Evolutionary conservation across 1,140 invertebrate genomes (phyloP).

Genomic region (Drosophila quadrilineata): DNA sequence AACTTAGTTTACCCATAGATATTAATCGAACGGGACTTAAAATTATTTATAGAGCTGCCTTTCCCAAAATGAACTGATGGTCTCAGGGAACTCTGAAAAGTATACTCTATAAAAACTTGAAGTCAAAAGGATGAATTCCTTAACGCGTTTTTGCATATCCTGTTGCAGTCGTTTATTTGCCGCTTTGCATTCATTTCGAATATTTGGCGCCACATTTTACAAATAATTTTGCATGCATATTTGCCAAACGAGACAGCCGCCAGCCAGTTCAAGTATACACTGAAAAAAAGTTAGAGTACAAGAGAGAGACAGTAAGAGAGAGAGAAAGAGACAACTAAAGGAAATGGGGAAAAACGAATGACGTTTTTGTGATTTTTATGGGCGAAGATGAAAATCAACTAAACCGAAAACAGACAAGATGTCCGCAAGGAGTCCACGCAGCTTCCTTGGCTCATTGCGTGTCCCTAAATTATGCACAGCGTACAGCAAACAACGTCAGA

Average conservation of each 20-base stretch:
- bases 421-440: constrained; percentile 39
- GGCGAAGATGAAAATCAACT: constrained; percentile 40
- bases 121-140: constrained; percentile 17
- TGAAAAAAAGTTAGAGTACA: background rate
- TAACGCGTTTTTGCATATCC: constrained; percentile 46
- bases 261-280: background rate
- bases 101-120: constrained; percentile 6
- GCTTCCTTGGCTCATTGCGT: constrained; percentile 58
- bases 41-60: background rate
- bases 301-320: constrained; percentile 10
- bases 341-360: constrained; percentile 28
- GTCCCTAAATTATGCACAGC: constrained; percentile 66
- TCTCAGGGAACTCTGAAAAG: constrained; percentile 1
- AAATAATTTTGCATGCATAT: constrained; percentile 69
- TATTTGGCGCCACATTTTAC: constrained; percentile 70
- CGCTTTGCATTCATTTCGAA: constrained; percentile 73
- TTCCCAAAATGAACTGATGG: background rate
- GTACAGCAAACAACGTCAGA: constrained; percentile 28
- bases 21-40: too few species aligned
- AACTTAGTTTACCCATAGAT: background rate
- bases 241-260: constrained; percentile 38
- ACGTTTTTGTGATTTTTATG: constrained; percentile 52
- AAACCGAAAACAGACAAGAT: constrained; percentile 47
- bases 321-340: constrained; percentile 8
- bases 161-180: constrained; percentile 61